Percentiles rank a stretch among this genome's conserved stretches.
phyloP scores from a whole-genome alignment of 2,888 invertebrate species.

The Eudemis profundana region DNA sequence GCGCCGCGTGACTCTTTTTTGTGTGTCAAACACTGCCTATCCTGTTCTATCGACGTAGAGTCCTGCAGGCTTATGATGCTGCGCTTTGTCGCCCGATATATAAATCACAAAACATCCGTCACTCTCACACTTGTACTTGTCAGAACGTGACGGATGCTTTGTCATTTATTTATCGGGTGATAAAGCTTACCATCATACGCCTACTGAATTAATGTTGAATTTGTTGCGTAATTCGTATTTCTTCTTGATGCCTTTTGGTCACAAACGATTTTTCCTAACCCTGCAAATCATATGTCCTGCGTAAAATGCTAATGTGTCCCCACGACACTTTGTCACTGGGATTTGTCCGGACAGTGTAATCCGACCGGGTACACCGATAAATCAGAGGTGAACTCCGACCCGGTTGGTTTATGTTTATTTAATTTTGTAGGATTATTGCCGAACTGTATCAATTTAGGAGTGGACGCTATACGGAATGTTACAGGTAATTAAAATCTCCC shows the following conservation, averaged over 20 bases:
- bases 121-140: too few species aligned
- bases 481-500: background rate
- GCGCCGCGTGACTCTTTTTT: too few species aligned
- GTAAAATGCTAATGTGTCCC: slow-evolving; percentile 47
- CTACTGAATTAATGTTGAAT: background rate
- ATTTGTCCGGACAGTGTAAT: slow-evolving; percentile 54
- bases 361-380: slow-evolving; percentile 58
- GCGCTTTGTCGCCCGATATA: too few species aligned
- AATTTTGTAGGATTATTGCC: slow-evolving; percentile 63
- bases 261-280: slow-evolving; percentile 12
- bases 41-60: too few species aligned
- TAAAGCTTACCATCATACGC: too few species aligned
- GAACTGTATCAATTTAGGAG: slow-evolving; percentile 39
- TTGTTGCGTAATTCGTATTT: background rate
- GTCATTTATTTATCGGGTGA: too few species aligned
- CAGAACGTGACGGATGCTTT: too few species aligned
- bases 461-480: background rate
- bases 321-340: slow-evolving; percentile 48
- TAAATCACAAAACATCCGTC: too few species aligned
- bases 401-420: slow-evolving; percentile 63
- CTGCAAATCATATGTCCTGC: slow-evolving; percentile 31
- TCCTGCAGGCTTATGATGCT: too few species aligned
- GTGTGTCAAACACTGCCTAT: too few species aligned
- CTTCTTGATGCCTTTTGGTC: background rate
- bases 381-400: slow-evolving; percentile 63